Evolutionary conservation across 2,888 invertebrate genomes (phyloP).

Genomic region (Eristalinus aeneus): DNA sequence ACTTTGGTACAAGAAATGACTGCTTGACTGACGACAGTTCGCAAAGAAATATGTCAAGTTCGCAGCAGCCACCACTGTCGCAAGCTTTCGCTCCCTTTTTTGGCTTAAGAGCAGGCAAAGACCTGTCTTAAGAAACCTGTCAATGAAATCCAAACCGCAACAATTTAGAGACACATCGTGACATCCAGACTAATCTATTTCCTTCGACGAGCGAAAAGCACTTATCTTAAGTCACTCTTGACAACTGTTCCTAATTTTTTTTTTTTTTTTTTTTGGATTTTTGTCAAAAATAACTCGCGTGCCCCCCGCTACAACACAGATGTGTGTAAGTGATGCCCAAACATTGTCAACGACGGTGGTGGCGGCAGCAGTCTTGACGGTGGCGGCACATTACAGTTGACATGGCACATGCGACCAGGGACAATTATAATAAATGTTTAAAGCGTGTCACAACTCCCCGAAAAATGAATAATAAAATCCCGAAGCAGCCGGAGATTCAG

Average conservation of each 20-base stretch:
- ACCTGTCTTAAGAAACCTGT: not conserved
- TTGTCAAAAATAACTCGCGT: constrained; percentile 35
- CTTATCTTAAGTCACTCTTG: not conserved
- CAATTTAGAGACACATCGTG: not conserved
- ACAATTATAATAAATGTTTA: constrained; percentile 67
- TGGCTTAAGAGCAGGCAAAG: no score
- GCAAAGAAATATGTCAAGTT: no score
- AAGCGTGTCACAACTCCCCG: constrained; percentile 67
- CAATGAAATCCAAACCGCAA: not conserved
- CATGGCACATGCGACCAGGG: constrained; percentile 61
- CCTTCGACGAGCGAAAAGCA: not conserved
- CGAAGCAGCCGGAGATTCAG: constrained; percentile 4
- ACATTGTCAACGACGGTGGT: not conserved
- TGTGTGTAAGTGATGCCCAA: constrained; percentile 24
- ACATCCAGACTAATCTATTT: not conserved
- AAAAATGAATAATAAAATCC: not conserved
- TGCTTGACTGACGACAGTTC: no score
- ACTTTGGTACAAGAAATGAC: no score
- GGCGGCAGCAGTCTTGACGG: no score
- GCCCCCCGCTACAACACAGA: constrained; percentile 47
- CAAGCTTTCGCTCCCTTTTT: no score
- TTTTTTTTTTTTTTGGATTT: no score
- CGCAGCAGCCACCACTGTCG: no score
- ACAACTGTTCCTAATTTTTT: no score
- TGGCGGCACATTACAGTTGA: constrained; percentile 33